These are phyloP conservation scores for Eumacrocentrus americanus DNA, from an alignment of 2,888 invertebrate species.

Conservation along the genomic window DNA sequence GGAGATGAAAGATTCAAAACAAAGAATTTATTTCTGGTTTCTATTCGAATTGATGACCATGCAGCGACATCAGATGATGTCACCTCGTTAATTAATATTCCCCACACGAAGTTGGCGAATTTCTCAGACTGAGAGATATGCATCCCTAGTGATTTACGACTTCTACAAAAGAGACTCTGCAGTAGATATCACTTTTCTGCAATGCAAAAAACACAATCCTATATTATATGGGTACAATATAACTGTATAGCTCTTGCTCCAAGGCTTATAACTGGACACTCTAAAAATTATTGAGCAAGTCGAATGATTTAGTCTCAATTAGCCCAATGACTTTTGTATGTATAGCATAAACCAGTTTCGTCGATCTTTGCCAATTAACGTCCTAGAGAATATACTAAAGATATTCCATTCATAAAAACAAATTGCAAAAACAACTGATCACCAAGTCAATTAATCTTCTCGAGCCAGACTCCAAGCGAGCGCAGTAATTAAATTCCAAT, in stretches of 20 bases:
- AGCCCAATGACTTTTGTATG: slow-evolving; percentile 3
- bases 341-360: slow-evolving; percentile 7
- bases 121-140: slow-evolving; percentile 26
- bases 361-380: slow-evolving; percentile 1
- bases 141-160: slow-evolving; percentile 25
- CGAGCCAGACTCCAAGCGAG: not conserved
- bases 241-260: too few relatives aligned
- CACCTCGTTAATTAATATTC: slow-evolving; percentile 27
- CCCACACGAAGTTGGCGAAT: slow-evolving; percentile 26
- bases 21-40: not conserved
- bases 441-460: slow-evolving; percentile 20
- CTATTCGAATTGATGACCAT: slow-evolving; percentile 12
- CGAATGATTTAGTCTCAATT: slow-evolving; percentile 28
- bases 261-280: slow-evolving; percentile 10
- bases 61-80: slow-evolving; percentile 15
- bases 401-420: slow-evolving; percentile 11
- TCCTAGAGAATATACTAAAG: not conserved
- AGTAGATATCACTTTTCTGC: slow-evolving; percentile 4
- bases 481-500: slow-evolving; percentile 13
- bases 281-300: slow-evolving; percentile 24
- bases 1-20: slow-evolving; percentile 8
- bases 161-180: slow-evolving; percentile 7
- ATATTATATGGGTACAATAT: too few relatives aligned
- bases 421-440: slow-evolving; percentile 11
- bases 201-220: not conserved